A percentile compares a stretch with the other conserved stretches of the same genome.
phyloP scores from a whole-genome alignment of 2,797 vertebrate species.

The Acipenser oxyrinchus region DNA sequence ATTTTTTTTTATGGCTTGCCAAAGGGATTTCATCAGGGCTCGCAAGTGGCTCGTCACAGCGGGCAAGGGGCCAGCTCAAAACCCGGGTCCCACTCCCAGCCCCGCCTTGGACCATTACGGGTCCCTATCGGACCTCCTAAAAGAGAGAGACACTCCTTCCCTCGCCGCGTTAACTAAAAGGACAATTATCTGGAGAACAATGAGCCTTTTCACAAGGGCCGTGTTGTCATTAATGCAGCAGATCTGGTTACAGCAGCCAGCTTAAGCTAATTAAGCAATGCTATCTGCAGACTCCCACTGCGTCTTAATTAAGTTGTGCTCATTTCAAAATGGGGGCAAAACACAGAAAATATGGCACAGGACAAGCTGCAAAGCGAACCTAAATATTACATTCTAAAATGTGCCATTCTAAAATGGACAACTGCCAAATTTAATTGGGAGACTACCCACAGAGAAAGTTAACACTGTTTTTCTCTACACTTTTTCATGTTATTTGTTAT shows the following conservation, averaged over 20 bases:
- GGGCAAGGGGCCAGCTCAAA: constrained; percentile 65
- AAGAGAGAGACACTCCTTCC: constrained; percentile 60
- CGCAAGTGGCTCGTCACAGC: constrained; percentile 66
- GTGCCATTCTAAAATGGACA: too few species aligned
- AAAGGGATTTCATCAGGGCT: constrained; percentile 66
- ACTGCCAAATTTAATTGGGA: too few species aligned
- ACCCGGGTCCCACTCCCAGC: constrained; percentile 33
- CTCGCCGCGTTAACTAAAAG: constrained; percentile 70
- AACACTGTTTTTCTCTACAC: too few species aligned
- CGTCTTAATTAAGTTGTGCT: constrained; percentile 70
- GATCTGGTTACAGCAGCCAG: constrained; percentile 71
- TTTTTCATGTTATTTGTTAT: too few species aligned
- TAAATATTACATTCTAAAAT: too few species aligned
- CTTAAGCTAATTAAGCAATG: constrained; percentile 71
- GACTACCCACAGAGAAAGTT: too few species aligned
- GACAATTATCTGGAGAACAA: constrained; percentile 79
- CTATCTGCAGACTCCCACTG: constrained; percentile 67
- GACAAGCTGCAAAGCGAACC: too few species aligned
- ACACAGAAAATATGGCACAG: constrained; percentile 19
- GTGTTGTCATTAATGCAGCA: constrained; percentile 72
- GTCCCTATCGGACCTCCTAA: constrained; percentile 60
- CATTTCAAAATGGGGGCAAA: constrained; percentile 54
- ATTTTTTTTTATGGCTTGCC: constrained; percentile 67
- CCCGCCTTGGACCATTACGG: constrained; percentile 62
- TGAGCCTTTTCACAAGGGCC: constrained; percentile 70